Conservation (phyloP, 2,113 vertebrate genomes). For the Chionomys nivalis region DNA sequence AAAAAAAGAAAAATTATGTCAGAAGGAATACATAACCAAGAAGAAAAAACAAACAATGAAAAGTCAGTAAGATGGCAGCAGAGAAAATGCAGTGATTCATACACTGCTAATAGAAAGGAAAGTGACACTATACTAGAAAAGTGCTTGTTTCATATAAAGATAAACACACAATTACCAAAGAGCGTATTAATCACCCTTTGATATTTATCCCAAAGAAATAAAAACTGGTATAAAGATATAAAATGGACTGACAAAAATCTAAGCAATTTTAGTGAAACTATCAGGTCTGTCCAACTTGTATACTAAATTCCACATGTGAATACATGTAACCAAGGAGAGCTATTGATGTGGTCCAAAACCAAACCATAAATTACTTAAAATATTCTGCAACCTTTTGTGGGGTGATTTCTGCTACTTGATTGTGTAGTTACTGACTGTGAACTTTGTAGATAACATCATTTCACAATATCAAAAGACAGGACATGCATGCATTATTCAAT, state of each 20-base stretch:
- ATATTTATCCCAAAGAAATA: background rate
- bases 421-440: background rate
- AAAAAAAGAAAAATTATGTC: background rate
- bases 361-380: background rate
- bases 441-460: background rate
- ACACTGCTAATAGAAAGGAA: background rate
- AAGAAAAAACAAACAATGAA: background rate
- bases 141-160: slow-evolving; percentile 40
- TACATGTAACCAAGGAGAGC: background rate
- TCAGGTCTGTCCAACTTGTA: background rate
- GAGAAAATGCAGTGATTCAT: background rate
- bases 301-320: background rate
- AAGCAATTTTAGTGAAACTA: background rate
- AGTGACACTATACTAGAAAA: slow-evolving; percentile 35
- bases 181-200: background rate
- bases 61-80: background rate
- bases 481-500: background rate
- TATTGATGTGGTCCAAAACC: background rate
- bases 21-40: background rate
- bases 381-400: background rate
- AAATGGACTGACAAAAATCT: slow-evolving; percentile 37
- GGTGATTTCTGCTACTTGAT: background rate
- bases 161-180: background rate
- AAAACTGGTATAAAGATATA: background rate
- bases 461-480: background rate